A percentile compares a stretch with the other conserved stretches of the same genome.
Evolutionary conservation across 2,888 invertebrate genomes (phyloP).

Genomic region (Lathronympha strigana): DNA sequence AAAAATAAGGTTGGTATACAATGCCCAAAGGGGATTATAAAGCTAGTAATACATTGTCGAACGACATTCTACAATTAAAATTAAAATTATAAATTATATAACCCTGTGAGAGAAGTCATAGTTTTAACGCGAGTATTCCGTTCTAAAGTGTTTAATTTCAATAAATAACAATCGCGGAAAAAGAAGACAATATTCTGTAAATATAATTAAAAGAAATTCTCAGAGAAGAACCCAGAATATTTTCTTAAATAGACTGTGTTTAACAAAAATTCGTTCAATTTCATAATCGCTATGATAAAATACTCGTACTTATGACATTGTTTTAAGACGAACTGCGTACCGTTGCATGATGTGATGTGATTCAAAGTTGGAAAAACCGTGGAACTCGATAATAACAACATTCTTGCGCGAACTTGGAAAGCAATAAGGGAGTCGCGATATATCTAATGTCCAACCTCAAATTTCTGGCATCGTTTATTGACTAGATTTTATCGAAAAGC

Average conservation of each 20-base stretch:
- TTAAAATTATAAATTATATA: too few species aligned
- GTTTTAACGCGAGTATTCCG: too few species aligned
- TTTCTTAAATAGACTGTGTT: background rate
- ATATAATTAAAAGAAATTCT: background rate
- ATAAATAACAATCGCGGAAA: too few species aligned
- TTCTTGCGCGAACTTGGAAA: constrained; percentile 23
- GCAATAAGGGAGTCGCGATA: constrained; percentile 22
- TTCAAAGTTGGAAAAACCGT: constrained; percentile 39
- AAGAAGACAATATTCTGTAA: too few species aligned
- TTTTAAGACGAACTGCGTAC: constrained; percentile 23
- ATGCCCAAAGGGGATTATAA: too few species aligned
- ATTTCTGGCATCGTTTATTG: constrained; percentile 12
- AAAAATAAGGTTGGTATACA: too few species aligned
- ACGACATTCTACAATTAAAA: too few species aligned
- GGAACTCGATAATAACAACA: constrained; percentile 39
- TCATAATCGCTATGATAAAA: constrained; percentile 8
- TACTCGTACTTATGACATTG: constrained; percentile 32
- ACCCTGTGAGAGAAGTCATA: too few species aligned
- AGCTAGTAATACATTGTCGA: too few species aligned
- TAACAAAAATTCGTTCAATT: constrained; percentile 14
- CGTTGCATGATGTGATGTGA: constrained; percentile 29
- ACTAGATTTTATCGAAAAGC: background rate
- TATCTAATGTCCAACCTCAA: background rate
- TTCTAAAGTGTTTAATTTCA: too few species aligned
- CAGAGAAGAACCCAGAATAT: background rate